Percentiles rank a stretch among this genome's conserved stretches.
Evolutionary conservation across 2,113 vertebrate genomes (phyloP).

Genomic region (crab-eating macaque (Macaca fascicularis)): T2T-MFA8v1.1 NC_088375.1:56950501-56951000

Average conservation of each 20-base stretch:
- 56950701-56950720: not conserved
- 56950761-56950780: not conserved
- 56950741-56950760: not conserved
- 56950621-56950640: not conserved
- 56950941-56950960: not conserved
- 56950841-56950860: not conserved
- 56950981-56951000: not conserved
- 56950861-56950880: not conserved
- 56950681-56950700: not conserved
- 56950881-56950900: no score
- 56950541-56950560: not conserved
- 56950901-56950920: not conserved
- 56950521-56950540: not conserved
- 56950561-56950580: not conserved
- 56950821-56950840: not conserved
- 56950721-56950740: not conserved
- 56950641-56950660: not conserved
- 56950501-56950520: not conserved
- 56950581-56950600: not conserved
- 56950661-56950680: not conserved
- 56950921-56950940: not conserved
- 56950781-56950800: not conserved
- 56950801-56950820: not conserved
- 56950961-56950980: not conserved
- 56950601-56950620: not conserved